Evolutionary conservation across 2,888 invertebrate species (phyloP).

Genomic region (Aleiodes leptofemur): DNA sequence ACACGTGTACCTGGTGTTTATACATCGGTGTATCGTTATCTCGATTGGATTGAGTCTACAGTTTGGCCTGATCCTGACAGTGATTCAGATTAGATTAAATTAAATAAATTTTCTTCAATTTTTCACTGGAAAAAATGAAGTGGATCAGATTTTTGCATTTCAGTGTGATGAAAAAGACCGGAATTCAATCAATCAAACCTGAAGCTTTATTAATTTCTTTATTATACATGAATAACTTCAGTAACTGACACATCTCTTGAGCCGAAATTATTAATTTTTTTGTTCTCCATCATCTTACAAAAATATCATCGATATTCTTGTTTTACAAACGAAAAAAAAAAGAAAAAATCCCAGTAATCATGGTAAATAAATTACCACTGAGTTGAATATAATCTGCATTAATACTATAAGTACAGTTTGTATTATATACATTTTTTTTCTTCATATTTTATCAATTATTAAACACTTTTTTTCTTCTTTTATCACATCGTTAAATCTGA

Average conservation of each 20-base stretch:
- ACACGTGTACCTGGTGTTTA: conserved; percentile 64
- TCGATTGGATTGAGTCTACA: conserved; percentile 70
- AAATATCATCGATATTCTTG: conserved; percentile 38
- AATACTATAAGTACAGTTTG: conserved; percentile 52
- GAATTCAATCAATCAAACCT: conserved; percentile 3
- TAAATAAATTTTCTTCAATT: neutral
- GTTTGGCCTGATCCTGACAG: conserved; percentile 62
- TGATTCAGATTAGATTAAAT: neutral
- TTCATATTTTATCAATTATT: conserved; percentile 30
- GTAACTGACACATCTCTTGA: conserved; percentile 13
- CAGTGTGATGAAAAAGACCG: neutral
- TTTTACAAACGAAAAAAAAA: conserved; percentile 24
- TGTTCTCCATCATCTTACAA: conserved; percentile 15
- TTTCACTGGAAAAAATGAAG: neutral
- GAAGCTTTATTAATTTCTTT: conserved; percentile 20
- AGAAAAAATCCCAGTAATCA: conserved; percentile 39
- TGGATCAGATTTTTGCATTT: neutral
- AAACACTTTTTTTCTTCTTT: conserved; percentile 31
- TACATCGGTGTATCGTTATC: conserved; percentile 62
- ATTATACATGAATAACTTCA: conserved; percentile 2
- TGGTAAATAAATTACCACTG: conserved; percentile 27
- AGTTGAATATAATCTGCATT: conserved; percentile 33
- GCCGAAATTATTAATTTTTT: conserved; percentile 3
- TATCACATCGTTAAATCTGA: conserved; percentile 30
- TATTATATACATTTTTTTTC: conserved; percentile 49